Base-by-base conservation (phyloP, 2,797 vertebrate genomes). In the Garrulus glandarius region DNA sequence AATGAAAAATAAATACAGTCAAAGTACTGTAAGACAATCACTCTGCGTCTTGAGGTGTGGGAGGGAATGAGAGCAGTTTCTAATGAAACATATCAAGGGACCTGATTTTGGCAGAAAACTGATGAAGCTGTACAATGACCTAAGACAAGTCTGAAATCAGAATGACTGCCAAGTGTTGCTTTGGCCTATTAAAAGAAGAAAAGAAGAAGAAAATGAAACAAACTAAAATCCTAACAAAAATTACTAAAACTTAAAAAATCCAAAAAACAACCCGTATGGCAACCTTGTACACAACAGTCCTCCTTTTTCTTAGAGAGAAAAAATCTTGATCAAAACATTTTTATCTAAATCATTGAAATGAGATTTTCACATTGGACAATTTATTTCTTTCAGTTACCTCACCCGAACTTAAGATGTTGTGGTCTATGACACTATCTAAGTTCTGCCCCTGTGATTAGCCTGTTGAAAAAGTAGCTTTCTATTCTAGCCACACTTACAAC, bases 91-190 rank as follows among this genome's bases (percentile, higher is more conserved):
- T 46, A 82, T 59, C 37, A 52, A 87, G 82, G 37, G 57, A 55
- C 23, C n/a, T 39, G 56, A 91, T 91, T 96, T 94, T 89, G 75
- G 56, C 60, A 94, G 68, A 90, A 95, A 87, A 78, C 65, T 77
- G 72, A 89, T 78, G 65, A 86, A 84, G 39, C 30, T 76, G 39
- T 81, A 75, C 39, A 89, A 30, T 37, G 60, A 70, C 41, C 72
- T 75, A 81, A 91, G 88, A 16, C 26, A 74, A 87, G 36, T 4
- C 53, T 75, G 53, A 85, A 94, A 87, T 64, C 27, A 65, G 39
- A 89, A 50, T 9, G 15, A 61, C 13, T 43, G 67, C 63, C 71
- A 93, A 77, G 41, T 27, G 49, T 64, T 92, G 49, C 18, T 74
- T 59, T 82, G 39, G 47, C 16, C 87, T 84, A 79, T 70, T 89